Conservation (phyloP, 2,888 invertebrate genomes). For the Apamea epomidion region DNA sequence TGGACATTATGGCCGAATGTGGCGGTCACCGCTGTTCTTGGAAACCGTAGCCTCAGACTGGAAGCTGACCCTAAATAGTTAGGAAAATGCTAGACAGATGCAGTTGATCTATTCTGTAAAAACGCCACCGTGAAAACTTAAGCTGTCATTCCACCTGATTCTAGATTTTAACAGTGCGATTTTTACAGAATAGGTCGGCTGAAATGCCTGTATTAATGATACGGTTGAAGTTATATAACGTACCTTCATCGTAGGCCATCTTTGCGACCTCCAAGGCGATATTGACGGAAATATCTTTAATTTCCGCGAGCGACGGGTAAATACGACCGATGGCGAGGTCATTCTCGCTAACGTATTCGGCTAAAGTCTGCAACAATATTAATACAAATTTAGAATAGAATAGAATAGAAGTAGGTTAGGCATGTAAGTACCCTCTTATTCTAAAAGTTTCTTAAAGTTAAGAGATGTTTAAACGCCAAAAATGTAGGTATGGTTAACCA, state of each 20-base stretch:
- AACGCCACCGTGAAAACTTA: too few species aligned
- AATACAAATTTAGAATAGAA: conserved; percentile 20
- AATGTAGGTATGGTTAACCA: not conserved
- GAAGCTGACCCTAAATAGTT: not conserved
- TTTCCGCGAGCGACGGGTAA: conserved; percentile 96
- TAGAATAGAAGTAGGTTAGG: not conserved
- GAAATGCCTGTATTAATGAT: not conserved
- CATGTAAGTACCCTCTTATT: not conserved
- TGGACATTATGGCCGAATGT: too few species aligned
- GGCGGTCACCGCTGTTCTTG: too few species aligned
- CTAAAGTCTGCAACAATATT: conserved; percentile 91
- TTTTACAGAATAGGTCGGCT: not conserved
- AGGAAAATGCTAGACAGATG: too few species aligned
- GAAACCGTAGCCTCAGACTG: too few species aligned
- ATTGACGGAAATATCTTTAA: conserved; percentile 96
- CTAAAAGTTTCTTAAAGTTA: not conserved
- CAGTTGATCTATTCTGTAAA: too few species aligned
- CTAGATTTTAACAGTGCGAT: too few species aligned
- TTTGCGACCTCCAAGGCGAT: conserved; percentile 97
- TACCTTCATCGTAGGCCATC: conserved; percentile 97
- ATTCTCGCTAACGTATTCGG: conserved; percentile 95
- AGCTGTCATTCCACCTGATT: too few species aligned
- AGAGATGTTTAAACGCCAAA: not conserved
- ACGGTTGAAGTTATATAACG: not conserved
- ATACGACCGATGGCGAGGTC: conserved; percentile 96